Percentiles rank a stretch among this genome's conserved stretches.
Conservation (phyloP, 2,113 vertebrate genomes). For the Eretmochelys imbricata region DNA sequence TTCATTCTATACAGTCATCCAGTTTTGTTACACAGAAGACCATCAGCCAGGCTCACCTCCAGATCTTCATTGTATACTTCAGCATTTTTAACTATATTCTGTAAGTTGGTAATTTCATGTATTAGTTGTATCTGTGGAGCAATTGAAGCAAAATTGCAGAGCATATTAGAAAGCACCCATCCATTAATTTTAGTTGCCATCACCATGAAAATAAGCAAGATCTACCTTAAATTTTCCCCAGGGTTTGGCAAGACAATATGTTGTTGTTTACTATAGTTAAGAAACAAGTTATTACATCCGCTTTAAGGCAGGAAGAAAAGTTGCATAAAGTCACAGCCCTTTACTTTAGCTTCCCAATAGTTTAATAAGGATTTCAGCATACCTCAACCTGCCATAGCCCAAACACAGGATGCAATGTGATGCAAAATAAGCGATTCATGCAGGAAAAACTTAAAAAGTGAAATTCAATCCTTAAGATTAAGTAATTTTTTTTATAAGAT, state of each 20-base stretch:
- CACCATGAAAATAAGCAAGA: slow-evolving; percentile 30
- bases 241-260: neutral
- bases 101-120: slow-evolving; percentile 85
- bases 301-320: neutral
- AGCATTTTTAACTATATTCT: slow-evolving; percentile 79
- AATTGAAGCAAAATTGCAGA: slow-evolving; percentile 71
- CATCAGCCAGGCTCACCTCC: slow-evolving; percentile 80
- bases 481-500: neutral
- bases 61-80: slow-evolving; percentile 82
- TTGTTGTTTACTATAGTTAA: neutral
- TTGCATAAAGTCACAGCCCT: neutral
- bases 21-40: slow-evolving; percentile 11
- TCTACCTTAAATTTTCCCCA: neutral
- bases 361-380: neutral
- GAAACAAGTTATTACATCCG: neutral
- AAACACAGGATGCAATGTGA: neutral
- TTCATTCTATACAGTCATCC: neutral
- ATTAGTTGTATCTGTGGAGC: slow-evolving; percentile 85
- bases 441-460: neutral
- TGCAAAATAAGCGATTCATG: neutral
- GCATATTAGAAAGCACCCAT: slow-evolving; percentile 63
- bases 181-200: slow-evolving; percentile 48
- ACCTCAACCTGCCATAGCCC: neutral
- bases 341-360: neutral
- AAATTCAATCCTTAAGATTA: neutral